These are phyloP conservation scores for Leptopterna dolabrata DNA, from an alignment of 2,888 invertebrate genomes.

Conservation along the genomic window DNA sequence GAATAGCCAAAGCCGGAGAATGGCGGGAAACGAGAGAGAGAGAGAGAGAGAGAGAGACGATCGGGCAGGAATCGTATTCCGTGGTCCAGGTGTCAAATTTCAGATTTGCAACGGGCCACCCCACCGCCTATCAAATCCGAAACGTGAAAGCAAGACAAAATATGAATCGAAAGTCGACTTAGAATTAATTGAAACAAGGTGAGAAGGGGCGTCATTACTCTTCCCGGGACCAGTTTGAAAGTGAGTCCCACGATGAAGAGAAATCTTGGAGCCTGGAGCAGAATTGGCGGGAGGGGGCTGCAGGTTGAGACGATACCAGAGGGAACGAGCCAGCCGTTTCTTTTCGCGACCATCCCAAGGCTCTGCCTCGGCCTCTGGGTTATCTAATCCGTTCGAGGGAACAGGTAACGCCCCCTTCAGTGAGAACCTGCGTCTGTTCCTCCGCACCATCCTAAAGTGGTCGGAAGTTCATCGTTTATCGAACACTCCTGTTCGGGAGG, in stretches of 20 bases:
- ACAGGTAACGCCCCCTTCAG: conserved; percentile 16
- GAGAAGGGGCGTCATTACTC: conserved; percentile 43
- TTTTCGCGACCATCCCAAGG: conserved; percentile 18
- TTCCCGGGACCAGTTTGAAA: conserved; percentile 52
- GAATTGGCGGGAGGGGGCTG: neutral
- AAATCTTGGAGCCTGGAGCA: conserved; percentile 20
- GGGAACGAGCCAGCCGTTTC: conserved; percentile 9
- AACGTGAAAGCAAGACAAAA: conserved; percentile 45
- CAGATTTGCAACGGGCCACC: neutral
- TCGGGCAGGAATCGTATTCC: neutral
- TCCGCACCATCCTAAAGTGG: neutral
- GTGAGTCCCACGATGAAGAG: conserved; percentile 50
- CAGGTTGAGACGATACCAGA: neutral
- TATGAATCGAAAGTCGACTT: conserved; percentile 46
- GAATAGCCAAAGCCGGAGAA: too few species aligned
- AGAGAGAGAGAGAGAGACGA: neutral
- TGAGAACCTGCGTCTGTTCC: neutral
- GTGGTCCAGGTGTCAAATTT: conserved; percentile 20
- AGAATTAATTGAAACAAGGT: conserved; percentile 46
- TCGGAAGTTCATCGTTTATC: neutral
- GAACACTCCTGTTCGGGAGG: neutral
- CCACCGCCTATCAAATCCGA: neutral
- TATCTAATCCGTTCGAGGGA: neutral
- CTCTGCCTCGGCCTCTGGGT: neutral
- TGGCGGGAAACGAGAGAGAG: neutral